Evolutionary conservation across 2,113 vertebrate species (phyloP).

Genomic region (Trogon melanurus): DNA sequence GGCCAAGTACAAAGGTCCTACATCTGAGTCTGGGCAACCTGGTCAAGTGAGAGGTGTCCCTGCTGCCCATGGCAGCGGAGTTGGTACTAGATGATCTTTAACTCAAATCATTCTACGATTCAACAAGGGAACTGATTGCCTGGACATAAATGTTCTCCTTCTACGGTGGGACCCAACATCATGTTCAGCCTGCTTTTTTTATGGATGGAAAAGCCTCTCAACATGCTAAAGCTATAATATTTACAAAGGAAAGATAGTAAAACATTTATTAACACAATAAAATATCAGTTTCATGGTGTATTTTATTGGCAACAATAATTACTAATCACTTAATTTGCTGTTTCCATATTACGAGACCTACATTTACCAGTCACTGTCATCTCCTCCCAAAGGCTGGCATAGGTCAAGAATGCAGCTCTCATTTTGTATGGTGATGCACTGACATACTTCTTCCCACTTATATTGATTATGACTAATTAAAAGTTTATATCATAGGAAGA

Average conservation of each 20-base stretch:
- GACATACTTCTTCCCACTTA: neutral
- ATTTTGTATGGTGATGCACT: neutral
- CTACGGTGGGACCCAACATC: neutral
- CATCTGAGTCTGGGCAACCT: no score
- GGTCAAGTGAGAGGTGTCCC: no score
- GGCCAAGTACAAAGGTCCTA: no score
- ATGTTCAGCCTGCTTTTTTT: neutral
- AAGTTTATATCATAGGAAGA: neutral
- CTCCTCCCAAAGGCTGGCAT: neutral
- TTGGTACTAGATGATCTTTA: no score
- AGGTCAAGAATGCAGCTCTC: neutral
- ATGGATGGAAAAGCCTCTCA: neutral
- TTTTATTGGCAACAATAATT: conserved; percentile 51
- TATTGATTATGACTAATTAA: conserved; percentile 12
- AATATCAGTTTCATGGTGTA: conserved; percentile 25
- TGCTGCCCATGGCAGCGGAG: no score
- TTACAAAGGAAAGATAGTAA: conserved; percentile 8
- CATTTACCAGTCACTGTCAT: conserved; percentile 1
- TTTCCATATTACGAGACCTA: conserved; percentile 25
- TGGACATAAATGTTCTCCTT: neutral
- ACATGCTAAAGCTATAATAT: neutral
- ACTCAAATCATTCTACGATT: neutral
- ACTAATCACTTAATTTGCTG: conserved; percentile 49
- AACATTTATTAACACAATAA: conserved; percentile 53
- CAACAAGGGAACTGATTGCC: neutral